These are phyloP conservation scores for Micromesistius poutassou DNA, from an alignment of 2,797 vertebrate genomes.

Conservation along the genomic window DNA sequence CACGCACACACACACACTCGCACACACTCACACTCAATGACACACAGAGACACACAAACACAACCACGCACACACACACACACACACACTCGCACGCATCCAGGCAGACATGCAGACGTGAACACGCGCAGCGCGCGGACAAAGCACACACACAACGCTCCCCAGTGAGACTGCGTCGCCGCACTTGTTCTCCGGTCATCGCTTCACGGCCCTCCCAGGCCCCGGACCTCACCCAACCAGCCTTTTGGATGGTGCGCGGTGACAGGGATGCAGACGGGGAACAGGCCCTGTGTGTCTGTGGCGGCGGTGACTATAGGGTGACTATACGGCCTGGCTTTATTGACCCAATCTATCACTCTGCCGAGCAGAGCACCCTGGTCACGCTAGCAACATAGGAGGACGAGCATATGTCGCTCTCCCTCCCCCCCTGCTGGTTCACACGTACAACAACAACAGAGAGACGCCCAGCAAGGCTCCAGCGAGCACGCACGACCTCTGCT, in stretches of 20 bases:
- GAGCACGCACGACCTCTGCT: neutral
- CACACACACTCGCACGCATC: neutral
- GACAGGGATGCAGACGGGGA: neutral
- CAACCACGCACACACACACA: too few relatives aligned
- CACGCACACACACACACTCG: slow-evolving; percentile 21
- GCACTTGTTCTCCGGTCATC: neutral
- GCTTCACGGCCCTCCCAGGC: neutral
- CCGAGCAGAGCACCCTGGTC: neutral
- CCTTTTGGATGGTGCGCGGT: neutral
- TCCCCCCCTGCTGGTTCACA: neutral
- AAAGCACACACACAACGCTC: neutral
- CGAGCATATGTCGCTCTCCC: neutral
- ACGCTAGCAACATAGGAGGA: neutral
- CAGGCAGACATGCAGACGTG: too few relatives aligned
- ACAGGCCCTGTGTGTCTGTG: neutral
- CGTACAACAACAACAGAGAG: too few relatives aligned
- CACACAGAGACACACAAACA: slow-evolving; percentile 23
- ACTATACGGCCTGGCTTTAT: neutral
- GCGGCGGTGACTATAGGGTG: neutral
- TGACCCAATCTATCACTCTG: neutral
- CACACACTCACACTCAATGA: neutral
- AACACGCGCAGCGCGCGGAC: neutral
- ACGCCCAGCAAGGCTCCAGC: neutral
- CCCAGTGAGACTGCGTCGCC: neutral
- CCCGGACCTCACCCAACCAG: neutral